These are phyloP conservation scores for Gallinago jamesoni DNA, from an alignment of 2,113 vertebrate genomes.

Conservation along the genomic window DNA sequence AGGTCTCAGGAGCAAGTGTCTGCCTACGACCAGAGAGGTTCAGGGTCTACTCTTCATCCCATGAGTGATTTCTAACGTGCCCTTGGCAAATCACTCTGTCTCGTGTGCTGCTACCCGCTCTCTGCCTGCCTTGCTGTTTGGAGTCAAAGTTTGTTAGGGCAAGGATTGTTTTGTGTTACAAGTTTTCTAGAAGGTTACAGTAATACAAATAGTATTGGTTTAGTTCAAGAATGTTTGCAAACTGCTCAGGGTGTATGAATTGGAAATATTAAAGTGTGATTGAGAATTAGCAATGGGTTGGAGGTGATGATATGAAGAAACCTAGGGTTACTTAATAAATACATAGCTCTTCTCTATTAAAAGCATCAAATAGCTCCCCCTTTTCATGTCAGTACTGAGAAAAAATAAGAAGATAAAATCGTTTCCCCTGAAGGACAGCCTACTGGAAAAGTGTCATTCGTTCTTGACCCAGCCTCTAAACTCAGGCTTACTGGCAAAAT, in stretches of 20 bases:
- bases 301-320: conserved; percentile 9
- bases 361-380: conserved; percentile 14
- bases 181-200: not conserved
- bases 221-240: not conserved
- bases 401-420: conserved; percentile 32
- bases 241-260: not conserved
- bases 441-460: conserved; percentile 59
- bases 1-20: not conserved
- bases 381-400: conserved; percentile 1
- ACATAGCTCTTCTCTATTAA: conserved; percentile 29
- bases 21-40: rapidly evolving
- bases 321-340: not conserved
- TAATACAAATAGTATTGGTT: not conserved
- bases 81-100: not conserved
- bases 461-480: conserved; percentile 69
- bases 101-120: not conserved
- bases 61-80: rapidly evolving
- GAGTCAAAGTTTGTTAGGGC: not conserved
- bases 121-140: not conserved
- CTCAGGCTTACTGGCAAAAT: conserved; percentile 68
- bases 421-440: conserved; percentile 67
- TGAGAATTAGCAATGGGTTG: conserved; percentile 7
- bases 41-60: not conserved
- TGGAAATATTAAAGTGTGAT: not conserved
- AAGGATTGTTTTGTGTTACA: not conserved